These are phyloP conservation scores for Schizopygopsis malacanthus DNA, from an alignment of 2,797 vertebrate species.

Conservation along the genomic window DNA sequence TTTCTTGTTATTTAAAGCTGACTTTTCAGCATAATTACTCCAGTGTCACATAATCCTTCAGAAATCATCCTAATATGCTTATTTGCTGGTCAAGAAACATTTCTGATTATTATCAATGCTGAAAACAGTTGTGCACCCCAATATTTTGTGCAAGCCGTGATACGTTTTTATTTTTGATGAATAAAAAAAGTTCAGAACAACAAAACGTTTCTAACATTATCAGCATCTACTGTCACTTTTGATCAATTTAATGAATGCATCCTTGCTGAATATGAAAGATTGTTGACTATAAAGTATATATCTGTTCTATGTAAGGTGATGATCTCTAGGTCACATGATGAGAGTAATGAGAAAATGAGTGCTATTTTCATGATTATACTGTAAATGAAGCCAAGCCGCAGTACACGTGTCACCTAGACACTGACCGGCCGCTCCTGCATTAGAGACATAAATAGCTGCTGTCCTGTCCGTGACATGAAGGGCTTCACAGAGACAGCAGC, in stretches of 20 bases:
- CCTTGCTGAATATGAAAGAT: too few species aligned
- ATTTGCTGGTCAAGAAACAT: not conserved
- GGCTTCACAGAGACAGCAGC: conserved; percentile 38
- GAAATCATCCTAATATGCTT: not conserved
- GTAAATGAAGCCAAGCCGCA: conserved; percentile 32
- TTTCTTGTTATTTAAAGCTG: not conserved
- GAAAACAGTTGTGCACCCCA: not conserved
- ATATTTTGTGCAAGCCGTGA: too few species aligned
- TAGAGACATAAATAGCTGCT: conserved; percentile 54
- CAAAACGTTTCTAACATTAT: too few species aligned
- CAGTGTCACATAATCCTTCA: not conserved
- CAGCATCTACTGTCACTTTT: too few species aligned
- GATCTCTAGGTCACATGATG: too few species aligned
- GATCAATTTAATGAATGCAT: too few species aligned
- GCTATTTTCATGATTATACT: too few species aligned
- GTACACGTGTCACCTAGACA: conserved; percentile 27
- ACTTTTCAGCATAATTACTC: not conserved
- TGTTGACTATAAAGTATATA: too few species aligned
- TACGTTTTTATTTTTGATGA: too few species aligned
- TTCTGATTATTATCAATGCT: not conserved
- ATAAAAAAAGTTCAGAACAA: too few species aligned
- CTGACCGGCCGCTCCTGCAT: conserved; percentile 30
- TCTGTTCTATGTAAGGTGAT: too few species aligned
- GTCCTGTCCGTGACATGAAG: conserved; percentile 14
- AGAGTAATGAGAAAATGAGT: too few species aligned